Conservation (phyloP, 2,888 invertebrate genomes). For the Heterodera filipjevi region DNA sequence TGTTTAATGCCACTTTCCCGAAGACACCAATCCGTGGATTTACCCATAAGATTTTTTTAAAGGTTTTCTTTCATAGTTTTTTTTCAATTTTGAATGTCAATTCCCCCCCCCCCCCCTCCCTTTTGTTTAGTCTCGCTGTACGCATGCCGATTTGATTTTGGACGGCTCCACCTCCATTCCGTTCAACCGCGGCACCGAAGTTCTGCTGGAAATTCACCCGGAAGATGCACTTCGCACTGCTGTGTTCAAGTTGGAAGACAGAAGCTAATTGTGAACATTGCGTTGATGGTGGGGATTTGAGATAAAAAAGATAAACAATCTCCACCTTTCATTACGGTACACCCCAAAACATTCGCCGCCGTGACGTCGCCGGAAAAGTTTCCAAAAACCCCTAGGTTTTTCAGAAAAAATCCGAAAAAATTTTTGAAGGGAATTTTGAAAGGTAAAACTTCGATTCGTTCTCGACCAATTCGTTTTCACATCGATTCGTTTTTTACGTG, state of each 20-base stretch:
- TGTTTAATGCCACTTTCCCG: slow-evolving; percentile 84
- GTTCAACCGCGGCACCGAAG: slow-evolving; percentile 91
- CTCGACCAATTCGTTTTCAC: too few species aligned
- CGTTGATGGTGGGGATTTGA: too few species aligned
- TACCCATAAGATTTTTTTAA: slow-evolving; percentile 68
- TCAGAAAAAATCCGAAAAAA: too few species aligned
- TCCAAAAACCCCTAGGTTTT: too few species aligned
- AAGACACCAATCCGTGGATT: slow-evolving; percentile 69
- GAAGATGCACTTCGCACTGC: slow-evolving; percentile 83
- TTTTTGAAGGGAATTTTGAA: too few species aligned
- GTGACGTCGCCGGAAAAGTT: too few species aligned
- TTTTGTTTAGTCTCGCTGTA: slow-evolving; percentile 80
- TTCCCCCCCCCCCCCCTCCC: too few species aligned
- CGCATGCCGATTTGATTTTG: slow-evolving; percentile 86
- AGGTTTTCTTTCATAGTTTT: slow-evolving; percentile 66
- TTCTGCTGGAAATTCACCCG: slow-evolving; percentile 80
- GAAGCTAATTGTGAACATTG: not conserved
- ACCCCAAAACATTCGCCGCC: too few species aligned
- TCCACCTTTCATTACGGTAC: too few species aligned
- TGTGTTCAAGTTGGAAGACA: slow-evolving; percentile 14
- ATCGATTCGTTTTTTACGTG: too few species aligned
- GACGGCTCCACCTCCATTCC: slow-evolving; percentile 91
- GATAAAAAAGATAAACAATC: not conserved
- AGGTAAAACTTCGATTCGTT: too few species aligned
- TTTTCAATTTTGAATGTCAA: not conserved